Base-by-base conservation (phyloP, 2,888 invertebrate genomes). In the Clanis bilineata region DNA sequence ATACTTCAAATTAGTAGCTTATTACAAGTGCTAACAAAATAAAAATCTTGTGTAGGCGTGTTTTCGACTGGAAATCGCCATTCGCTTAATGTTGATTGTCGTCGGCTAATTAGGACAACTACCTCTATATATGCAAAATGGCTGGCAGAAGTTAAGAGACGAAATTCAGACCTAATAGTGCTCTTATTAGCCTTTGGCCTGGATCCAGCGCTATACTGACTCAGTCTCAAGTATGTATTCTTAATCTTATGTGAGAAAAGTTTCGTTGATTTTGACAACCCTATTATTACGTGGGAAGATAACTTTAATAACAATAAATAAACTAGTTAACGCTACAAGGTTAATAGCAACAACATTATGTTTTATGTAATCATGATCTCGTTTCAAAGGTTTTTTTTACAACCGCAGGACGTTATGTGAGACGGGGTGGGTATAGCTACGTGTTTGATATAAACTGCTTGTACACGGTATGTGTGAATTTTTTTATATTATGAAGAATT, bases 291-390 rank as follows among this genome's bases (percentile, higher is more conserved):
- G 39, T 28, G 47, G 18, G 38, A 47, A 18, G 38, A 25, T 25
- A 58, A 12, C 58, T 58, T 58, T 51, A 58, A 58, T 58, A 58
- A 58, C 51, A 58, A 58, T 51, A 58, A 47, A 58, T 58, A 28
- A 10, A 39, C 25, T 32, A 51, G 32, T 47, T 47, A 58, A 58
- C 51, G 38, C 23, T 58, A 39, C 58, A 36, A 58, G 47, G 47
- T 18, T 58, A 58, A 58, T 51, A 38, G 25, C 38, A 21, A 56
- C 55, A 51, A 51, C 38, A 38, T 51, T 51, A 47, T 38, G 47
- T 36, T 58, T 25, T 23, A 58, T 58, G 38, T 44, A 44, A 51
- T 23, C 3, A 32, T 51, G 51, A 51, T 51, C 51, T 32, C 28
- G 51, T 51, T 32, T 51, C 51, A 10, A 32, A 51, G 51, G 51